Conservation (phyloP, 2,113 vertebrate species). For the Kryptolebias marmoratus region DNA sequence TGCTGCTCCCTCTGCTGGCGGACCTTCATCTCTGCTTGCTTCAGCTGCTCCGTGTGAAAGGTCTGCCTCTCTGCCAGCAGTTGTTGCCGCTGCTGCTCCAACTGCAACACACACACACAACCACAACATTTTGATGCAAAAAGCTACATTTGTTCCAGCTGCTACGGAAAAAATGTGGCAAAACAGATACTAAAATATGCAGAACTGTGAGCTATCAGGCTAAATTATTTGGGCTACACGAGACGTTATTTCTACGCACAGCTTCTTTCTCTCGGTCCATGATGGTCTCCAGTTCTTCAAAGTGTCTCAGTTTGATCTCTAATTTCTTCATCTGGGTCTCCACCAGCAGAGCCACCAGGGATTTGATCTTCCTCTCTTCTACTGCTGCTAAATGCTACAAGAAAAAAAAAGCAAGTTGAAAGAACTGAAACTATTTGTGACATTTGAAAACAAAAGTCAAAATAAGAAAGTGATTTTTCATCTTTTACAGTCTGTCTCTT, state of each 20-base stretch:
- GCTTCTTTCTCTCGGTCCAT: slow-evolving; percentile 99
- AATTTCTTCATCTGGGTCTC: slow-evolving; percentile 99
- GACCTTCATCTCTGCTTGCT: slow-evolving; percentile 91
- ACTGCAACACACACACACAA: slow-evolving; percentile 64
- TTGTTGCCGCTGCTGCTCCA: slow-evolving; percentile 97
- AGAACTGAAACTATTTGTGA: neutral
- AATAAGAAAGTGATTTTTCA: too few species aligned
- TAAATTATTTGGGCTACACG: neutral
- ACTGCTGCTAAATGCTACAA: slow-evolving; percentile 93
- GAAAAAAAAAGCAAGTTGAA: neutral
- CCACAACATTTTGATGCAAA: neutral
- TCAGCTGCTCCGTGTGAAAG: slow-evolving; percentile 97
- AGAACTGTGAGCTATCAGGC: too few species aligned
- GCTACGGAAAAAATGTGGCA: neutral
- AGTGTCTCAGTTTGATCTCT: slow-evolving; percentile 97
- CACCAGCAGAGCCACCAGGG: slow-evolving; percentile 93
- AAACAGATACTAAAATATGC: neutral
- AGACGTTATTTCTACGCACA: slow-evolving; percentile 68
- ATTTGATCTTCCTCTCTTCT: slow-evolving; percentile 97
- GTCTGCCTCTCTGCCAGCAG: slow-evolving; percentile 92
- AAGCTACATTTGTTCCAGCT: neutral
- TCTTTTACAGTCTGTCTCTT: too few species aligned
- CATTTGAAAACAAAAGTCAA: neutral
- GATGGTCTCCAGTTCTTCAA: slow-evolving; percentile 98
- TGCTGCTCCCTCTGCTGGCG: slow-evolving; percentile 93